Conservation (phyloP, 2,797 vertebrate genomes). For the Mus spretus region DNA sequence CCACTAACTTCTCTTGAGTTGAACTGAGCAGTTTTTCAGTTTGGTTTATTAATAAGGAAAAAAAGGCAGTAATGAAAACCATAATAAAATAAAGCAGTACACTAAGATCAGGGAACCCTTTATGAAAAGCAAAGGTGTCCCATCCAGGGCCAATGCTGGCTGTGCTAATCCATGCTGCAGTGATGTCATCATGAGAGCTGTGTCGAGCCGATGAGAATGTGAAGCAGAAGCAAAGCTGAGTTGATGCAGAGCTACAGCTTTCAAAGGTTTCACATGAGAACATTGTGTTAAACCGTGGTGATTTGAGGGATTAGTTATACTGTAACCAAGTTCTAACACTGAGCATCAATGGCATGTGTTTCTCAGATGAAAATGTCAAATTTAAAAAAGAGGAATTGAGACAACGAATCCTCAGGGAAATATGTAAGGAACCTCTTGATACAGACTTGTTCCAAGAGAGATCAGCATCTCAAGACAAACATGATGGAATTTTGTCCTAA, state of each 20-base stretch:
- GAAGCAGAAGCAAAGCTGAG: accelerated
- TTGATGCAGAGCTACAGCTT: neutral
- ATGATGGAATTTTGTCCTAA: neutral
- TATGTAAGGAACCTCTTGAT: neutral
- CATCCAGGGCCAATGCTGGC: neutral
- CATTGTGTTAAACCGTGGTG: neutral
- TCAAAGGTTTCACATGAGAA: neutral
- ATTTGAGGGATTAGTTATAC: neutral
- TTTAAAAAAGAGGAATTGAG: neutral
- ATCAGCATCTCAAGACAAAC: neutral
- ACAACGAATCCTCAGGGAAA: neutral
- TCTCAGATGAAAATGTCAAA: neutral
- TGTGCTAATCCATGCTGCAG: neutral
- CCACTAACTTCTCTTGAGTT: neutral
- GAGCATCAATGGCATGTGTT: neutral
- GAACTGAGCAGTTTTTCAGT: neutral
- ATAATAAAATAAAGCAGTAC: neutral
- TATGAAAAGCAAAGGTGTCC: neutral
- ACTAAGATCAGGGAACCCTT: accelerated
- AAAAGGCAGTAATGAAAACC: neutral
- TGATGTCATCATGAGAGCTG: neutral
- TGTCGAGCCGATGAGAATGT: neutral
- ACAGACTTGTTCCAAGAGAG: neutral
- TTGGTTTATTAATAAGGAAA: neutral
- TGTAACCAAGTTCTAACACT: neutral